Conservation (phyloP, 2,113 vertebrate species). For the Campylomormyrus numenius region DNA sequence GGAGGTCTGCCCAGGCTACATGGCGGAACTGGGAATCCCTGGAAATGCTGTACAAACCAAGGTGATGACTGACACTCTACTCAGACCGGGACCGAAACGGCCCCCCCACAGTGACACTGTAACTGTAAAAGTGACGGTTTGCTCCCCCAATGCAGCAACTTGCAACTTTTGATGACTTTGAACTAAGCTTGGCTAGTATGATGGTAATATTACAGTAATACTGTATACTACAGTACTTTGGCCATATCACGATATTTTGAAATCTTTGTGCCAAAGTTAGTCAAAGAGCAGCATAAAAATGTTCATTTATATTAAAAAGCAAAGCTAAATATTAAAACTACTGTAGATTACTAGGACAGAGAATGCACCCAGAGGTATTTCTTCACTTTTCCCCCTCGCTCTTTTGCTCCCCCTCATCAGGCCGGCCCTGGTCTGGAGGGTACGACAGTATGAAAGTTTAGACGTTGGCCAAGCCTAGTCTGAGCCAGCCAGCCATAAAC, state of each 20-base stretch:
- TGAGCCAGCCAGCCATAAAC: not conserved
- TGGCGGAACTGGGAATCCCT: not conserved
- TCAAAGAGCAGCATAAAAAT: not conserved
- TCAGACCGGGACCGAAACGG: not conserved
- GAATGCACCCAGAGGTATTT: not conserved
- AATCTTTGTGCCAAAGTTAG: not conserved
- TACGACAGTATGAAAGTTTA: not conserved
- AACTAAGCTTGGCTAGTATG: not conserved
- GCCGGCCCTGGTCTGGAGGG: not conserved
- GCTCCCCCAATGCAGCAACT: not conserved
- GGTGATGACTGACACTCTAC: not conserved
- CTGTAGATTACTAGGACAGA: not conserved
- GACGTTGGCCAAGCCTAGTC: not conserved
- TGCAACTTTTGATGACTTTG: not conserved
- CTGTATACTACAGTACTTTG: not conserved
- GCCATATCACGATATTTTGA: not conserved
- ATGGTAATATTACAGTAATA: not conserved
- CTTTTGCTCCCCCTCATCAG: not conserved
- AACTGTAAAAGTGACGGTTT: not conserved
- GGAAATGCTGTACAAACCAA: no score
- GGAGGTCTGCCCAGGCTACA: not conserved
- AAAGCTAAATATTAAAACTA: not conserved
- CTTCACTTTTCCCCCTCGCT: not conserved
- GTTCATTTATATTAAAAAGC: not conserved
- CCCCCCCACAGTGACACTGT: not conserved